phyloP scores from a whole-genome alignment of 2,113 vertebrate genomes.

The Otis tarda region DNA sequence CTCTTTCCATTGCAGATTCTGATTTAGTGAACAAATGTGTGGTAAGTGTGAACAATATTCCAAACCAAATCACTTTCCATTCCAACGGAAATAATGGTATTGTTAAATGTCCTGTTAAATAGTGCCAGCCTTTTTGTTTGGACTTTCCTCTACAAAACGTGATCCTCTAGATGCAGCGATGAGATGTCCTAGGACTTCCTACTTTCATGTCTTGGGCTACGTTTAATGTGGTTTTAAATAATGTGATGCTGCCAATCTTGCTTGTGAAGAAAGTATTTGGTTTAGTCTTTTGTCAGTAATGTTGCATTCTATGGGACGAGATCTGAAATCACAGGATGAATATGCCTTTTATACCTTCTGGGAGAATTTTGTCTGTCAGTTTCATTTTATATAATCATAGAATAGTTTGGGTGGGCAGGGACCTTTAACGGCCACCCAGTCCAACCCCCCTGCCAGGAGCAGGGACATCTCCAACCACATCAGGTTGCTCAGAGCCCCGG shows the following conservation, averaged over 20 bases:
- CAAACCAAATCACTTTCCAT: neutral
- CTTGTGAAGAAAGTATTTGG: neutral
- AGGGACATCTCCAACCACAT: no score
- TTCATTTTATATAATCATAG: neutral
- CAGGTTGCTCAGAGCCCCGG: no score
- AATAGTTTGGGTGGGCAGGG: no score
- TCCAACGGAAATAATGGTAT: neutral
- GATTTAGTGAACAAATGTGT: neutral
- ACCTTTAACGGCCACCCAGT: no score
- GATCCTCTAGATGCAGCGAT: neutral
- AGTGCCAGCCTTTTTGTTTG: neutral
- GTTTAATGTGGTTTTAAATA: neutral
- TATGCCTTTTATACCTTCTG: neutral
- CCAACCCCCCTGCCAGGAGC: no score
- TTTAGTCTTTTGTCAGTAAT: neutral
- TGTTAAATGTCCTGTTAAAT: neutral
- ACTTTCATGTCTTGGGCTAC: neutral
- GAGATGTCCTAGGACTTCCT: neutral
- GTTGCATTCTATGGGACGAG: neutral
- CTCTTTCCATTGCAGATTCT: conserved; percentile 21
- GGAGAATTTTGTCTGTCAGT: neutral
- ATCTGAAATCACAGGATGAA: neutral
- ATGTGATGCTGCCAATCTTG: neutral
- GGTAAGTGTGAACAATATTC: conserved; percentile 31
- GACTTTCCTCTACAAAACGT: fast-evolving